Evolutionary conservation across 37 sponge, comb jelly and placozoan species (phyloP).

Genomic region (Hormiphora californensis): DNA sequence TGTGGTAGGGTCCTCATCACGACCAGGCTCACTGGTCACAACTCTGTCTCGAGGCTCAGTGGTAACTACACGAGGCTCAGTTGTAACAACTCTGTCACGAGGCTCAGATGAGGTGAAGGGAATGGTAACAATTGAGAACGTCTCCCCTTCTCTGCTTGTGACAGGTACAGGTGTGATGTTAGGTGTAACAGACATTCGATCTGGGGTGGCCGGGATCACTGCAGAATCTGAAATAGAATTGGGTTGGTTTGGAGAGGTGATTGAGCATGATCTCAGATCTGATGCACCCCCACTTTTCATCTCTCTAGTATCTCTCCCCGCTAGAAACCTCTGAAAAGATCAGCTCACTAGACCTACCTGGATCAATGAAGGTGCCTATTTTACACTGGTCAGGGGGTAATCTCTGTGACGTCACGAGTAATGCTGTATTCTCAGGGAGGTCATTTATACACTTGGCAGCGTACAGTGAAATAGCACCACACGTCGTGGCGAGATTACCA

Average conservation of each 20-base stretch:
- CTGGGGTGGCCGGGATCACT: background rate
- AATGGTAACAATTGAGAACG: no score
- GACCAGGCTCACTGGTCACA: no score
- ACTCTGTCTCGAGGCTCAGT: no score
- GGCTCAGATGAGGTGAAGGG: no score
- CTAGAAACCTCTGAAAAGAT: background rate
- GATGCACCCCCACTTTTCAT: background rate
- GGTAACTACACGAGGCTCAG: no score
- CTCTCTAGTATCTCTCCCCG: background rate
- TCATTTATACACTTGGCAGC: background rate
- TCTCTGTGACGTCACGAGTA: background rate
- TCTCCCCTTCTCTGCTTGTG: no score
- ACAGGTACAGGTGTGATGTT: no score
- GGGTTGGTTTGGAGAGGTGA: background rate
- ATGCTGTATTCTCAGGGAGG: no score
- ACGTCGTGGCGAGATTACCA: background rate
- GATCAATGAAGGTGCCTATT: background rate
- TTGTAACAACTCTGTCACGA: no score
- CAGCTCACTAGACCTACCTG: background rate
- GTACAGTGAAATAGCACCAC: conserved; percentile 30
- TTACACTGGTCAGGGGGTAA: background rate
- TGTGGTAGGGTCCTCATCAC: background rate
- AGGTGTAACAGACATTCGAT: no score
- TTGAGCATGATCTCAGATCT: background rate
- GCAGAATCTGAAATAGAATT: background rate